phyloP scores from a whole-genome alignment of 2,113 vertebrate genomes.

The Silurus asotus region DNA sequence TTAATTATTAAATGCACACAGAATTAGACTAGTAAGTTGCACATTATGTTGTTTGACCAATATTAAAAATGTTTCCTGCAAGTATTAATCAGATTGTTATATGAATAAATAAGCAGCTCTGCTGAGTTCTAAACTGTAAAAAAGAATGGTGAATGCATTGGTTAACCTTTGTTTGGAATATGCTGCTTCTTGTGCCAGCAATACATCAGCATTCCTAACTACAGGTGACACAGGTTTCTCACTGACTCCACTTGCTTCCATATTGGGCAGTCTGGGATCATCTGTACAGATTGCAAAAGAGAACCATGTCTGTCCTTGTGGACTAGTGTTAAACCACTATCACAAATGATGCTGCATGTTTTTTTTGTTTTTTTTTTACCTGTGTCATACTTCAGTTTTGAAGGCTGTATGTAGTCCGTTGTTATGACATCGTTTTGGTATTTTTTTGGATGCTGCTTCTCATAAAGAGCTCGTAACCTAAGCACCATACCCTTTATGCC shows the following conservation, averaged over 20 bases:
- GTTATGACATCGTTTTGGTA: background rate
- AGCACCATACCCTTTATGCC: slow-evolving; percentile 63
- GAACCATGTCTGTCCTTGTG: background rate
- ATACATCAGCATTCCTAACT: background rate
- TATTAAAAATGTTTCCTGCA: background rate
- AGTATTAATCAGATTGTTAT: background rate
- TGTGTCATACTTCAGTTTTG: slow-evolving; percentile 31
- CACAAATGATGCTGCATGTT: background rate
- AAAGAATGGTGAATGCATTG: background rate
- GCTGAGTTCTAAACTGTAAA: background rate
- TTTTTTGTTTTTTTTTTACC: slow-evolving; percentile 44
- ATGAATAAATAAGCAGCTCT: background rate
- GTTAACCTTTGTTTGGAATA: slow-evolving; percentile 34
- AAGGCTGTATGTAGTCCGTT: background rate
- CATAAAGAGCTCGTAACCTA: slow-evolving; percentile 62
- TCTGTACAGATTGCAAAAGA: slow-evolving; percentile 7
- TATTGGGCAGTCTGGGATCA: slow-evolving; percentile 12
- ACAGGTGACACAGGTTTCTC: background rate
- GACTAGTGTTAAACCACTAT: background rate
- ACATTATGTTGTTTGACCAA: background rate
- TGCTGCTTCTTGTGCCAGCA: background rate
- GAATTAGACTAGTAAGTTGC: background rate
- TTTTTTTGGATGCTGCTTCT: slow-evolving; percentile 45
- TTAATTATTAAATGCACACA: background rate
- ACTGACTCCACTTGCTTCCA: slow-evolving; percentile 6